Percentiles rank a stretch among this genome's conserved stretches.
These are phyloP conservation scores for Leptobrachium leishanense DNA, from an alignment of 2,113 vertebrate species.

Conservation along the genomic window DNA sequence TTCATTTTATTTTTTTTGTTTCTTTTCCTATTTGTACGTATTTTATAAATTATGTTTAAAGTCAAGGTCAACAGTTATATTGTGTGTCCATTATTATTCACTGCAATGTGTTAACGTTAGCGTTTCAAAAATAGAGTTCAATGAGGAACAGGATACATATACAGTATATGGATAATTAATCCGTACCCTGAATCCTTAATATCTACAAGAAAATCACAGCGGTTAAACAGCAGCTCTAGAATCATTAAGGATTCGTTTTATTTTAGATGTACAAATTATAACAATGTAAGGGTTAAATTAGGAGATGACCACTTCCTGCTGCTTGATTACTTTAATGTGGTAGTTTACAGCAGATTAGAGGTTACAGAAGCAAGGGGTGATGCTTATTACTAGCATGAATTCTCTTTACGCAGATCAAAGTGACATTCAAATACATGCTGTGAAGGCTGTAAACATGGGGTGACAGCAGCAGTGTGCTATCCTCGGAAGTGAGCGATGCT, in stretches of 20 bases:
- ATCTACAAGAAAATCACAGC: no score
- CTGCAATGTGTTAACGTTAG: not conserved
- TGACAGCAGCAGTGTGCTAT: no score
- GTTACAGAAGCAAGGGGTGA: constrained; percentile 35
- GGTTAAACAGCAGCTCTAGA: no score
- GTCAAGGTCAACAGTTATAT: not conserved
- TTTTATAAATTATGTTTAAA: not conserved
- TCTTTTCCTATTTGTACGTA: not conserved
- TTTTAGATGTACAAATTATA: not conserved
- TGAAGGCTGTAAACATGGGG: not conserved
- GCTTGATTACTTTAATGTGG: not conserved
- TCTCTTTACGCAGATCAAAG: not conserved
- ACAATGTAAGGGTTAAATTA: not conserved
- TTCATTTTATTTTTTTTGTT: not conserved
- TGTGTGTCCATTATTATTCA: not conserved
- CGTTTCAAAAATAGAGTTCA: no score
- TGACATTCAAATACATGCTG: not conserved
- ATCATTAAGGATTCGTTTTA: no score
- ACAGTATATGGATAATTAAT: no score
- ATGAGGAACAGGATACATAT: no score
- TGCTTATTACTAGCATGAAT: constrained; percentile 47
- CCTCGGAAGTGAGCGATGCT: no score
- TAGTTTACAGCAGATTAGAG: not conserved
- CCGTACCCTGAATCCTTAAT: no score
- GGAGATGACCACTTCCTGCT: not conserved